A percentile compares a stretch with the other conserved stretches of the same genome.
These are phyloP conservation scores for Melipona bicolor DNA, from an alignment of 2,888 invertebrate genomes.

Conservation along the genomic window DNA sequence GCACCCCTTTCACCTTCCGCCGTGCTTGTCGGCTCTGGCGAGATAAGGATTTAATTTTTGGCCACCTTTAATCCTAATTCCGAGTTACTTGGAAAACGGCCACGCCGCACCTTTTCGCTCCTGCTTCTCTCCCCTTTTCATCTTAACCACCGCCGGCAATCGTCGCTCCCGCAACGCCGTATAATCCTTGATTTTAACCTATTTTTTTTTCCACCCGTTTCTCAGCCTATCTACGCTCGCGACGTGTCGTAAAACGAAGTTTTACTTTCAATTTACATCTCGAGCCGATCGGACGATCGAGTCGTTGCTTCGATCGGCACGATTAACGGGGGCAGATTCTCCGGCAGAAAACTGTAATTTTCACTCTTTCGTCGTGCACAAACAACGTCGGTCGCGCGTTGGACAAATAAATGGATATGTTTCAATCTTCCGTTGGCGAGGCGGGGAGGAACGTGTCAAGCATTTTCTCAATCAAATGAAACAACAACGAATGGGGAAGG, in stretches of 20 bases:
- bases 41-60: conserved; percentile 82
- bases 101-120: conserved; percentile 32
- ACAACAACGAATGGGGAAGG: conserved; percentile 20
- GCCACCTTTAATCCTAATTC: conserved; percentile 80
- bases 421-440: conserved; percentile 6
- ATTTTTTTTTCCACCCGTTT: background rate
- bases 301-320: background rate
- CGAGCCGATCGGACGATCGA: too few species aligned
- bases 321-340: background rate
- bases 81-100: conserved; percentile 73
- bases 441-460: background rate
- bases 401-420: conserved; percentile 7
- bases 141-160: conserved; percentile 39
- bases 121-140: conserved; percentile 25
- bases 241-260: too few species aligned
- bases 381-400: background rate
- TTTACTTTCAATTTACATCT: too few species aligned
- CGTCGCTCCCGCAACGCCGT: background rate
- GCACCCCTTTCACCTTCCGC: conserved; percentile 62
- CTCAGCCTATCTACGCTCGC: too few species aligned
- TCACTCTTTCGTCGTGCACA: background rate
- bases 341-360: background rate
- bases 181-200: conserved; percentile 18
- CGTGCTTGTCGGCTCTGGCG: conserved; percentile 70
- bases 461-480: conserved; percentile 26